Evolutionary conservation across 2,797 vertebrate genomes (phyloP).

Genomic region (Paratrypauchen microcephalus): DNA sequence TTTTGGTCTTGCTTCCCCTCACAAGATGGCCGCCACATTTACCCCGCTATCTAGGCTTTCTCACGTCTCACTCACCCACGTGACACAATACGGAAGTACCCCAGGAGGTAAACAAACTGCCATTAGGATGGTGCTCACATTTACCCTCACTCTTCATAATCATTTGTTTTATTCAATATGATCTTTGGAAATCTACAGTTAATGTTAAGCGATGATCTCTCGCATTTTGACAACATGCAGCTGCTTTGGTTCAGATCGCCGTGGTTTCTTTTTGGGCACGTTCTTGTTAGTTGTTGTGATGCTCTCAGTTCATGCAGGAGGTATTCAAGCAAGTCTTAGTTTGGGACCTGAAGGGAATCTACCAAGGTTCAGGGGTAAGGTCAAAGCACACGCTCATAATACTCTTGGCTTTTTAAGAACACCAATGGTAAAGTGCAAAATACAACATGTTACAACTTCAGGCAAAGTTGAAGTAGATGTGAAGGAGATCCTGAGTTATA

Average conservation of each 20-base stretch:
- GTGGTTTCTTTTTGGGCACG: conserved; percentile 75
- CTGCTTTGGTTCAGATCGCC: conserved; percentile 65
- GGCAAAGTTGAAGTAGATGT: no score
- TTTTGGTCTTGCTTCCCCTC: no score
- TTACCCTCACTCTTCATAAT: no score
- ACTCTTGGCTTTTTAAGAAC: neutral
- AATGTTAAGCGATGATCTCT: conserved; percentile 52
- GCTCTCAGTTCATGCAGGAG: conserved; percentile 62
- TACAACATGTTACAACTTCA: no score
- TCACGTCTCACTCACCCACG: neutral
- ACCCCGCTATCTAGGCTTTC: no score
- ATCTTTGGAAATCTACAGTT: neutral
- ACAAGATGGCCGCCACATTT: no score
- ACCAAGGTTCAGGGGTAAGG: conserved; percentile 74
- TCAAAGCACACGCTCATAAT: neutral
- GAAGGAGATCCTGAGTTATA: no score
- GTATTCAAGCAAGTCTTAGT: conserved; percentile 70
- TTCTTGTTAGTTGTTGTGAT: conserved; percentile 42
- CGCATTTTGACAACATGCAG: conserved; percentile 55
- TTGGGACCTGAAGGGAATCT: conserved; percentile 76
- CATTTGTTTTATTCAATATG: neutral
- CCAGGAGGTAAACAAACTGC: neutral
- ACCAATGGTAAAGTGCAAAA: neutral
- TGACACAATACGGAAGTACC: conserved; percentile 5
- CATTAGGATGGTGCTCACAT: no score